These are phyloP conservation scores for Dryocosmus kuriphilus DNA, from an alignment of 2,888 invertebrate genomes.

Conservation along the genomic window DNA sequence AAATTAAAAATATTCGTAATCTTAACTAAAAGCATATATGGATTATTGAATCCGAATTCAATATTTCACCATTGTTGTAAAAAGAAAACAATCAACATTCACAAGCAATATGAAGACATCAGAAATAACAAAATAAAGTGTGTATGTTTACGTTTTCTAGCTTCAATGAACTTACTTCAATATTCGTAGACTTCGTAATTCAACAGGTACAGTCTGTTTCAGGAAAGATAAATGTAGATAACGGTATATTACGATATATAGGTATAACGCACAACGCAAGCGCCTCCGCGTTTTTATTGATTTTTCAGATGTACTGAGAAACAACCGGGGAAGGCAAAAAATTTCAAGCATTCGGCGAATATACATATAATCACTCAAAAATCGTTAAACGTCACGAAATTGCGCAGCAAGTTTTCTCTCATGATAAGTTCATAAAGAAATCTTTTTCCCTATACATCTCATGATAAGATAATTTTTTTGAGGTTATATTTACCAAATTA, in stretches of 20 bases:
- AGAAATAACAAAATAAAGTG: not conserved
- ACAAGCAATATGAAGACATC: not conserved
- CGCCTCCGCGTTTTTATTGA: slow-evolving; percentile 2
- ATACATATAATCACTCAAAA: not conserved
- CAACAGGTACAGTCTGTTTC: not conserved
- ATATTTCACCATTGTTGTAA: too few relatives aligned
- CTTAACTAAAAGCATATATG: not conserved
- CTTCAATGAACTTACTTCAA: not conserved
- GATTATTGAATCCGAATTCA: too few relatives aligned
- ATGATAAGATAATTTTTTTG: not conserved
- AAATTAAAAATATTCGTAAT: too few relatives aligned
- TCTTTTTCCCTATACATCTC: not conserved
- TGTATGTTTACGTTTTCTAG: not conserved
- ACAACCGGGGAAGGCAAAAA: not conserved
- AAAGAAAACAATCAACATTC: too few relatives aligned
- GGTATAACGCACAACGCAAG: not conserved
- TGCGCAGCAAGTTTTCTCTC: not conserved
- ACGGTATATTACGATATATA: not conserved
- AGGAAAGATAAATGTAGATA: not conserved
- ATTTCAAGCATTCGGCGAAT: not conserved
- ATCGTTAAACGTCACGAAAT: not conserved
- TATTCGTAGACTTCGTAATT: not conserved
- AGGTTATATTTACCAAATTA: not conserved
- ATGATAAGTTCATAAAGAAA: not conserved
- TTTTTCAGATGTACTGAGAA: not conserved